Conservation (phyloP, 2,113 vertebrate genomes). For the Hyla sarda region DNA sequence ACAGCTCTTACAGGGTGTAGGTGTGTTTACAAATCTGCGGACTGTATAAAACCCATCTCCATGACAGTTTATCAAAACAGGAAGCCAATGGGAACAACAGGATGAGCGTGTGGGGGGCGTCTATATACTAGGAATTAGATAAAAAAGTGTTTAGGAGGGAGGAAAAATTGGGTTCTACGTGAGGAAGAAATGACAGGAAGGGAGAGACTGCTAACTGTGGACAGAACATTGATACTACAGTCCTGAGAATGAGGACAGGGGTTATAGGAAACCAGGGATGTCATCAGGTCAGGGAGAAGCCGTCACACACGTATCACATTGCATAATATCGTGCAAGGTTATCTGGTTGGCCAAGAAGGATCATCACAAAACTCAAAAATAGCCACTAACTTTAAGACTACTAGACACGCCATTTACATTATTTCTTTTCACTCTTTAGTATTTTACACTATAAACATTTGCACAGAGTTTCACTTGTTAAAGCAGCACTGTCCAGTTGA, state of each 20-base stretch:
- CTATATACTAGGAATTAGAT: not conserved
- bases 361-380: not conserved
- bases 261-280: not conserved
- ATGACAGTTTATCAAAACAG: constrained; percentile 40
- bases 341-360: not conserved
- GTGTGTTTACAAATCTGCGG: constrained; percentile 4
- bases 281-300: not conserved
- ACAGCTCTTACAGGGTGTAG: not conserved
- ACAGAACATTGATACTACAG: constrained; percentile 9
- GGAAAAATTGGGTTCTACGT: constrained; percentile 21
- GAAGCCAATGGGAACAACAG: constrained; percentile 34
- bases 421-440: too few species aligned
- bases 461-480: not conserved
- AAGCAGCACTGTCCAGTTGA: not conserved
- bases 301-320: not conserved
- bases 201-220: not conserved
- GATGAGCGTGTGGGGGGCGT: constrained; percentile 7
- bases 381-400: not conserved
- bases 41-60: constrained; percentile 31
- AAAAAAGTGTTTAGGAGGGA: not conserved
- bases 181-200: constrained; percentile 23
- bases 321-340: not conserved
- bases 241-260: not conserved
- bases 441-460: not conserved
- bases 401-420: not conserved